Base-by-base conservation (phyloP, 2,888 invertebrate genomes). In the Sphaerophoria taeniata region DNA sequence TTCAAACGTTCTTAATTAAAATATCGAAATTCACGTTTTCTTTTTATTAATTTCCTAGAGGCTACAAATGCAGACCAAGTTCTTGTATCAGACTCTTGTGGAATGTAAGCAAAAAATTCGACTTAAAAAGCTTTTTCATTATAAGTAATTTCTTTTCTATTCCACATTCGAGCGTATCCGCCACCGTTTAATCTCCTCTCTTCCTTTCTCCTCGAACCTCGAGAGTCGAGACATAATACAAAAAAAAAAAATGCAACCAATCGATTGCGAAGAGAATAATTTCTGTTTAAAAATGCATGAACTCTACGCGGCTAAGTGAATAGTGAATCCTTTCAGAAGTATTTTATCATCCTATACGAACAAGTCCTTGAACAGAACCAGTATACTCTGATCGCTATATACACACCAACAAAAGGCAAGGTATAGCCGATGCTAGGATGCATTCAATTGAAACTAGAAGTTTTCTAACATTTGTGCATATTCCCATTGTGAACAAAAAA, bases 261-360 rank as follows among this genome's bases (percentile, higher is more conserved):
- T 79, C 36, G 73, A 24, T 24, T 24, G 24, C 24, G 24, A 24
- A 2, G 1, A 24, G 24, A 24, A 24, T 24, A 24, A 24, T 24
- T 33, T 51, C 31, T 67, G 51, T 12, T 79, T 65, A 73, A 79
- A 73, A 79, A 79, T 79, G 31, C 73, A 79, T 61, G 53, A 73
- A 39, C 53, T 53, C 58, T 53, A 67, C 65, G 72, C 79, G 67
- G 45, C 24, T 47, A 60, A 60, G 60, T 43, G 60, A 60, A 60
- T 60, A 33, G 12, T 33, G n/a, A 55, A 7, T 55, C 11, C 45
- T 11, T 45, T 11, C 45, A 11, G n/a, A n/a, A 33, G 24, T 24
- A 24, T 24, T 24, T 24, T 24, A 24, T 2, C 24, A 24, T 24
- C 24, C 24, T 24, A 24, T 24, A 24, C 24, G 24, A 24, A 24